These are phyloP conservation scores for Fragum whitleyi DNA, from an alignment of 2,888 invertebrate species.

Conservation along the genomic window DNA sequence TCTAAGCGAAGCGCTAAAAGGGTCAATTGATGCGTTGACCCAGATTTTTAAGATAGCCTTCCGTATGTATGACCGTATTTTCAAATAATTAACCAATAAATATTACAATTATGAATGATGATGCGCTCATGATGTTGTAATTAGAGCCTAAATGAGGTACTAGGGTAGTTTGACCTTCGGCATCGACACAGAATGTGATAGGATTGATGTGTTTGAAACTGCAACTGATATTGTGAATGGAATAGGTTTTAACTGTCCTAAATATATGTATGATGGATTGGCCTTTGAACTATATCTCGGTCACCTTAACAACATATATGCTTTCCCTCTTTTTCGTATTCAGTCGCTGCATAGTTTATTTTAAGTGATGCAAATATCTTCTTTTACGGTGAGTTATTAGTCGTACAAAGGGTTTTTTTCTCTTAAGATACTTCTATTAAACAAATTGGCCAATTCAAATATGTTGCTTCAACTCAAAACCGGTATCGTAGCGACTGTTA, in stretches of 20 bases:
- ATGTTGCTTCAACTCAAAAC: too few species aligned
- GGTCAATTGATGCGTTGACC: too few species aligned
- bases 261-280: neutral
- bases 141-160: neutral
- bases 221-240: neutral
- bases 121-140: neutral
- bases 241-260: slow-evolving; percentile 1
- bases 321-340: too few species aligned
- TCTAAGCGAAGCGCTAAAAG: too few species aligned
- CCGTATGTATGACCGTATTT: neutral
- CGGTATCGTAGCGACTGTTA: too few species aligned
- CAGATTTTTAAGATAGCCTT: too few species aligned
- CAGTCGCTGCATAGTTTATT: too few species aligned
- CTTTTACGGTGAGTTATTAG: too few species aligned
- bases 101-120: neutral
- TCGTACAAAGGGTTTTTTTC: too few species aligned
- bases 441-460: too few species aligned
- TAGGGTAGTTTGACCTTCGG: neutral
- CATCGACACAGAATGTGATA: neutral
- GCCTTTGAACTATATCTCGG: neutral
- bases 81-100: neutral
- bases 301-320: neutral
- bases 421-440: too few species aligned
- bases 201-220: neutral
- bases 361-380: too few species aligned